Conservation (phyloP, 2,888 invertebrate species). For the Meta bourneti region DNA sequence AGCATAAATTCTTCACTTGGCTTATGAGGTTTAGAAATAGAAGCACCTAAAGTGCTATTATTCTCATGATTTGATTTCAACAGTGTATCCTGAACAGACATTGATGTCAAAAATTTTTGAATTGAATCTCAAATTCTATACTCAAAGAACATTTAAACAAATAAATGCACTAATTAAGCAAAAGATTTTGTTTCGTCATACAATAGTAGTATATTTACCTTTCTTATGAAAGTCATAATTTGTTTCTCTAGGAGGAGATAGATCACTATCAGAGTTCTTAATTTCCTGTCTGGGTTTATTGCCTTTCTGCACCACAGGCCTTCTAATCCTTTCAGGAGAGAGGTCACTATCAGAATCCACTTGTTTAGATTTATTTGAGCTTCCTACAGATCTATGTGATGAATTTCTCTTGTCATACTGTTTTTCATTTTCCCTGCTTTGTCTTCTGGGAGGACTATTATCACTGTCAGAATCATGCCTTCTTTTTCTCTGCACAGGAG, state of each 20-base stretch:
- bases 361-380: conserved; percentile 1
- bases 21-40: no score
- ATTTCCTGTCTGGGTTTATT: not conserved
- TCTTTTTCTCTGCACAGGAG: not conserved
- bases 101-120: no score
- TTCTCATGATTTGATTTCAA: no score
- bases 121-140: no score
- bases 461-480: conserved; percentile 65
- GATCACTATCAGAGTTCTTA: conserved; percentile 79
- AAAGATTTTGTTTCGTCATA: no score
- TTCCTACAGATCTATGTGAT: not conserved
- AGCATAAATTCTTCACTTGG: no score
- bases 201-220: not conserved
- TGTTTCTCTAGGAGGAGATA: conserved; percentile 78
- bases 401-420: not conserved
- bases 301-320: not conserved
- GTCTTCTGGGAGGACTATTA: conserved; percentile 66
- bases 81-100: no score
- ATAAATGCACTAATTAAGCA: no score
- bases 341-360: conserved; percentile 80
- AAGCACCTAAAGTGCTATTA: no score
- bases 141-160: no score
- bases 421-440: not conserved
- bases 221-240: not conserved
- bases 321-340: conserved; percentile 80